Conservation (phyloP, 2,888 invertebrate species). For the Phalangium opilio region DNA sequence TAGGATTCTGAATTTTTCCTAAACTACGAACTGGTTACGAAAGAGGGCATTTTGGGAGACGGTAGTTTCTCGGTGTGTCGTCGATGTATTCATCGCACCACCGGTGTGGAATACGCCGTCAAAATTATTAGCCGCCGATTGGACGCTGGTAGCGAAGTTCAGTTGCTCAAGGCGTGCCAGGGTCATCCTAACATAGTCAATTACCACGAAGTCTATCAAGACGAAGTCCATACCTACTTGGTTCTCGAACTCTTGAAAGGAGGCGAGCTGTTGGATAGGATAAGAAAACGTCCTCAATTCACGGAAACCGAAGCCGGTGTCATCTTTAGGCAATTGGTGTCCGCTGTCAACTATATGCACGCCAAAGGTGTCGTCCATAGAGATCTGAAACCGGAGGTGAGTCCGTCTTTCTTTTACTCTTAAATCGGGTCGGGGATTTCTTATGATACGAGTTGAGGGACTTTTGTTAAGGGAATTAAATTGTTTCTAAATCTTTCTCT, state of each 20-base stretch:
- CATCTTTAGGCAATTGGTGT: slow-evolving; percentile 63
- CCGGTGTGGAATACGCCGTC: slow-evolving; percentile 64
- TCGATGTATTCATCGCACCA: slow-evolving; percentile 54
- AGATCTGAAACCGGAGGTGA: slow-evolving; percentile 84
- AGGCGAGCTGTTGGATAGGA: slow-evolving; percentile 58
- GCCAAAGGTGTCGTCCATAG: slow-evolving; percentile 68
- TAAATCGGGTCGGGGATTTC: slow-evolving; percentile 31
- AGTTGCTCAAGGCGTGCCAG: slow-evolving; percentile 63
- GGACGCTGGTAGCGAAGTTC: slow-evolving; percentile 56
- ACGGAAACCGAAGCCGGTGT: slow-evolving; percentile 62
- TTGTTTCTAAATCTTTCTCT: slow-evolving; percentile 56
- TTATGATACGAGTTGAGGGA: slow-evolving; percentile 77
- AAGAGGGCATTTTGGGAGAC: slow-evolving; percentile 57
- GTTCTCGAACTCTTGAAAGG: slow-evolving; percentile 71
- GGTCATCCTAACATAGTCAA: slow-evolving; percentile 76
- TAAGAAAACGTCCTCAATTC: slow-evolving; percentile 48
- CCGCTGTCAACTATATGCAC: slow-evolving; percentile 74
- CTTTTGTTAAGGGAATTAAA: slow-evolving; percentile 31
- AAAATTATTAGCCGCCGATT: slow-evolving; percentile 59
- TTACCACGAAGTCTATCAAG: slow-evolving; percentile 65
- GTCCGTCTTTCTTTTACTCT: slow-evolving; percentile 69
- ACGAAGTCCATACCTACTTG: slow-evolving; percentile 72
- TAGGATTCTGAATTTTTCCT: slow-evolving; percentile 76
- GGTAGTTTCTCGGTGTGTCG: slow-evolving; percentile 80
- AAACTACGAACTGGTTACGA: slow-evolving; percentile 57